These are phyloP conservation scores for Gonatopus flavifemur DNA, from an alignment of 1,140 invertebrate species.

Conservation along the genomic window DNA sequence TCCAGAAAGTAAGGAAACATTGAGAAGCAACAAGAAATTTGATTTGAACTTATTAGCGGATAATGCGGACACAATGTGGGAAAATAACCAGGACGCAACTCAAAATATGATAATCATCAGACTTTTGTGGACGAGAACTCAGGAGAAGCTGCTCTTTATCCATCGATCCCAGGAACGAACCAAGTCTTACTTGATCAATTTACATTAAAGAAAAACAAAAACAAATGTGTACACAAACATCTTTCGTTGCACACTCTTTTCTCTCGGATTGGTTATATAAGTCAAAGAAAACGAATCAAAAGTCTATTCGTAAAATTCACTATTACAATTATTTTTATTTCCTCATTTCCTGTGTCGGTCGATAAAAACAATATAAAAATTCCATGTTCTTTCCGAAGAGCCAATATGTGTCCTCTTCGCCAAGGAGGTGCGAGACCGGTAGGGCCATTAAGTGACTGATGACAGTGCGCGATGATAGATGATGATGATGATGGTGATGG, in stretches of 20 bases:
- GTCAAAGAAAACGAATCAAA: conserved; percentile 29
- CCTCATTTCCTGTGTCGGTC: conserved; percentile 55
- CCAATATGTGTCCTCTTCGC: conserved; percentile 60
- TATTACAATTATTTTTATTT: conserved; percentile 44
- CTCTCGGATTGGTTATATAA: conserved; percentile 45
- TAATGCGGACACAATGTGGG: conserved; percentile 38
- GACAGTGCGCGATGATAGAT: conserved; percentile 55
- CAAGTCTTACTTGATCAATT: conserved; percentile 61
- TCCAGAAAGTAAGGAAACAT: no score
- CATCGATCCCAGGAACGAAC: no score
- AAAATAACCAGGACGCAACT: conserved; percentile 49
- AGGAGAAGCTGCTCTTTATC: conserved; percentile 9
- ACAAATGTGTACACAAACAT: conserved; percentile 15
- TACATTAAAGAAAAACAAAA: conserved; percentile 40
- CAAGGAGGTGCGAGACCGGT: conserved; percentile 57
- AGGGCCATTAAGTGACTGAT: conserved; percentile 57
- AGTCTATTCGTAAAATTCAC: conserved; percentile 32
- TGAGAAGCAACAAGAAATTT: no score
- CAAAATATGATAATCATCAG: conserved; percentile 7
- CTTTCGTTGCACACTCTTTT: conserved; percentile 40
- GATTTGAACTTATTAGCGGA: no score
- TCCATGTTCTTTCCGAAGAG: conserved; percentile 63
- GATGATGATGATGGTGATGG: conserved; percentile 49
- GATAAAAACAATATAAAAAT: conserved; percentile 54
- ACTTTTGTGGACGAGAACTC: conserved; percentile 11